Evolutionary conservation across 2,888 invertebrate species (phyloP), one percentile per base, ranked within the genome.

Genomic region (Meliscaeva auricollis): DNA sequence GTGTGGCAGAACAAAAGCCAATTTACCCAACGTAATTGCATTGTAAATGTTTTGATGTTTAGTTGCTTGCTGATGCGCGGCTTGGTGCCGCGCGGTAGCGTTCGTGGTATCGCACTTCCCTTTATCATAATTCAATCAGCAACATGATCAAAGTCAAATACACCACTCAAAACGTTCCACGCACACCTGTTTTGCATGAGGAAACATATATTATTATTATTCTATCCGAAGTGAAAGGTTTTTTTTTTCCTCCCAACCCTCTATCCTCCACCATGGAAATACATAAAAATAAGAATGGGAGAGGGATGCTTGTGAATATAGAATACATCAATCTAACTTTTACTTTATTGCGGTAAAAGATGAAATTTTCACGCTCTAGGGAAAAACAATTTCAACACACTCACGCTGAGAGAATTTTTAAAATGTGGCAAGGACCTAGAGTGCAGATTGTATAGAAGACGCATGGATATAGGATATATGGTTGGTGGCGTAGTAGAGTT

Each of bases 61-160:
- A 68, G 73, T 76, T 77, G 77, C 76, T 75, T 68, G 68, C 15
- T 32, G 50, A 17, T 56, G 69, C 15, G 30, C 11, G 20, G 9
- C 15, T 38, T 9, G 38, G 9, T 9, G 38, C 9, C 38, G 1
- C 20, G 35, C 50, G 60, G 76, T 56, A 38, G 46, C 62, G 11
- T 50, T 44, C 50, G 70, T 73, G 52, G 35, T 32, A 50, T 66
- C 9, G 9, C 66, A 50, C 54, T 69, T 69, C 44, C 11, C 72
- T 80, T 69, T 72, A 77, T 85, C 76, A 77, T 85, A 85, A 85
- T 81, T 85, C 85, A 85, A 85, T 85, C 85, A 85, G 73, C 81
- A 76, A 73, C 72, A 76, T 80, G 85, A 85, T 85, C 85, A 85
- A 85, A 85, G 85, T 68, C 72, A 81, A 66, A 62, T 41, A 72